Conservation (phyloP, 92 coral and sea anemone genomes). For the Porites cylindrica region DNA sequence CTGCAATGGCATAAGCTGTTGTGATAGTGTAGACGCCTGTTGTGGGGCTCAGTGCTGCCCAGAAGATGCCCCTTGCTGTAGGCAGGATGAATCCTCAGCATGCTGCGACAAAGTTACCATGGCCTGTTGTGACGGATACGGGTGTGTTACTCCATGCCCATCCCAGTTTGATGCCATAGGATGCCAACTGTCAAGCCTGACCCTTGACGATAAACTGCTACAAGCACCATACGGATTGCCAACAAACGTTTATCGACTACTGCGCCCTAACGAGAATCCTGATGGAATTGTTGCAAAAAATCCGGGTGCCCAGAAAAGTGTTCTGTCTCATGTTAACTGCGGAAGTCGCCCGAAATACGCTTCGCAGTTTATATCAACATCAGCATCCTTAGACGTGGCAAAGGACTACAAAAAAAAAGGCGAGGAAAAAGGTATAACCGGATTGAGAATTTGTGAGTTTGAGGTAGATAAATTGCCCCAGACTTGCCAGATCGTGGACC, state of each 20-base stretch:
- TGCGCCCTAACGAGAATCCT: conserved; percentile 3
- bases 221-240: not conserved
- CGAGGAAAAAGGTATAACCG: conserved; percentile 30
- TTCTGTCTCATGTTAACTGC: conserved; percentile 50
- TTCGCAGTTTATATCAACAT: conserved; percentile 50
- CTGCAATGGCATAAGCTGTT: not conserved
- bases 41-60: not conserved
- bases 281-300: conserved; percentile 27
- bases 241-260: not conserved
- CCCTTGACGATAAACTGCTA: not conserved
- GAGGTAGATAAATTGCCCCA: not conserved
- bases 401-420: conserved; percentile 19
- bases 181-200: not conserved
- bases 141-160: conserved; percentile 1
- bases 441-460: conserved; percentile 16
- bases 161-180: conserved; percentile 19
- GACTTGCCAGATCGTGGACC: not conserved
- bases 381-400: conserved; percentile 29
- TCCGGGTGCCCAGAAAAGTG: conserved; percentile 24
- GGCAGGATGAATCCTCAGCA: not conserved
- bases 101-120: not conserved
- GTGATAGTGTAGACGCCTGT: not conserved
- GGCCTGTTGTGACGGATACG: conserved; percentile 23
- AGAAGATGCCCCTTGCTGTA: not conserved
- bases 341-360: conserved; percentile 25